Evolutionary conservation across 1,140 invertebrate species (phyloP), one percentile per base, ranked within the genome.

Genomic region (Pissodes strobi): DNA sequence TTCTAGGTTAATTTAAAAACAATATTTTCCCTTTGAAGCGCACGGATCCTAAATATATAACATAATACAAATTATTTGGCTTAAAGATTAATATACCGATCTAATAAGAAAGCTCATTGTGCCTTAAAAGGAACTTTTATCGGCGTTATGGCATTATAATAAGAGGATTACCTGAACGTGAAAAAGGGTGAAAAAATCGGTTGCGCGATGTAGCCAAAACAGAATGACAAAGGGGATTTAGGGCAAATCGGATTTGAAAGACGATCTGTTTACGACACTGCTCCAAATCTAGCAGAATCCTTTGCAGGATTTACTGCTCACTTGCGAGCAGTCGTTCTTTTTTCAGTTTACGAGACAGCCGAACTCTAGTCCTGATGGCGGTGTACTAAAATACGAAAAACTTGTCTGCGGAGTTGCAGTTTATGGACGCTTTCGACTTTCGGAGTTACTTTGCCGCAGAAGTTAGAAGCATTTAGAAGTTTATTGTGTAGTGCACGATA

Each of bases 251-350:
- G 59, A 62, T 62, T 62, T 51, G 59, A 62, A 34, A 62, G 41
- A 62, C 59, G 59, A 62, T 62, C 59, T 62, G 59, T 62, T 62
- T 62, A 62, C 59, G 59, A 62, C 59, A 62, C 59, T 43, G 59
- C 59, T 62, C 48, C 52, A 62, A 62, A 62, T 62, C 59, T 53
- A 51, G 27, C 30, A n/a, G 56, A 23, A 59, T 59, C 56, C 45
- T 48, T 49, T 53, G 52, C 37, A 52, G 49, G 48, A 62, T 62
- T 62, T 62, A 62, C 30, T 52, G 46, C 49, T 62, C 46, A 52
- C 59, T 52, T 52, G 43, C 59, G 21, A 39, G 37, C 10, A 51
- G 46, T 52, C 49, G 34, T 45, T 18, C 46, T 62, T 62, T 62
- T 62, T 52, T 52, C 15, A 51, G 39, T 62, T 6, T 15, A 55